These are phyloP conservation scores for Sitta europaea DNA, from an alignment of 2,113 vertebrate species.

Conservation along the genomic window DNA sequence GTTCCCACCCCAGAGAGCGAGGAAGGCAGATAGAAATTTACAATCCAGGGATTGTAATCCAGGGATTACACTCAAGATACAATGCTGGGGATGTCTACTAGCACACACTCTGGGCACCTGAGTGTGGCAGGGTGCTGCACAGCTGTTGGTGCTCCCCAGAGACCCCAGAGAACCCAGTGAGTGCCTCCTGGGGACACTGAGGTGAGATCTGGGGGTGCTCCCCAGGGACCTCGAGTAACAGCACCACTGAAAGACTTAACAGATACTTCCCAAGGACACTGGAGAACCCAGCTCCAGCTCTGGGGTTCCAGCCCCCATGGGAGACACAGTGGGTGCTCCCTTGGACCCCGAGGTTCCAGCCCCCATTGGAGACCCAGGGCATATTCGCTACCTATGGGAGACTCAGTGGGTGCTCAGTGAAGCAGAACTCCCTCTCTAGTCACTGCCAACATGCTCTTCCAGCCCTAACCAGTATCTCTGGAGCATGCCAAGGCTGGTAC, in stretches of 20 bases:
- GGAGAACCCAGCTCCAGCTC: background rate
- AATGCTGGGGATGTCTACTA: background rate
- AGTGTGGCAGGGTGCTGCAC: background rate
- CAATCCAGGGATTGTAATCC: background rate
- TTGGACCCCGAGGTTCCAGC: background rate
- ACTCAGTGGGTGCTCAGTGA: background rate
- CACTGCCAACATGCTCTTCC: background rate
- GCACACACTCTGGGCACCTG: background rate
- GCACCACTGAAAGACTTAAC: background rate
- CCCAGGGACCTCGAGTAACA: background rate
- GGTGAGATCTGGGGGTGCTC: background rate
- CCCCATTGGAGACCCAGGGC: background rate
- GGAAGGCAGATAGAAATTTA: background rate
- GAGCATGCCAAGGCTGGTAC: background rate
- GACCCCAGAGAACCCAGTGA: background rate
- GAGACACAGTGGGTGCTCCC: background rate
- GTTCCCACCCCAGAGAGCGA: fast-evolving
- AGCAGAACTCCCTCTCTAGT: background rate
- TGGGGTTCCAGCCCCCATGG: background rate
- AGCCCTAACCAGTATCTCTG: background rate
- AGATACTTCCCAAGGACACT: background rate
- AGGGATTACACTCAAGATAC: background rate
- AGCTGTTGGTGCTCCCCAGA: background rate
- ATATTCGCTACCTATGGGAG: background rate
- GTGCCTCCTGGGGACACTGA: background rate